phyloP scores from a whole-genome alignment of 1,140 invertebrate genomes.

The Drosophila bocqueti region DNA sequence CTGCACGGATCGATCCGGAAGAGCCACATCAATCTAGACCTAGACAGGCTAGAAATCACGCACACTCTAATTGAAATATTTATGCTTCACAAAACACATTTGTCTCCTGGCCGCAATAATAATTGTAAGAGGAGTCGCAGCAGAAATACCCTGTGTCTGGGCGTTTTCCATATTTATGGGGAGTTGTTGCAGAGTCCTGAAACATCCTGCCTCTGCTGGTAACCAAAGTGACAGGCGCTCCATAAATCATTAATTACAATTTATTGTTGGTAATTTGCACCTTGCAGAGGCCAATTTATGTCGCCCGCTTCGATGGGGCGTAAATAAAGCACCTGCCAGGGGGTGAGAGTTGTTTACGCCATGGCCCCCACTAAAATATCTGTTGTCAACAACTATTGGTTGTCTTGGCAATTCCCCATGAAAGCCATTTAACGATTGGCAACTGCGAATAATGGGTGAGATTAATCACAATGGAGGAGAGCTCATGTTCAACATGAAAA shows the following conservation, averaged over 20 bases:
- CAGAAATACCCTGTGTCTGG: conserved; percentile 13
- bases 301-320: conserved; percentile 51
- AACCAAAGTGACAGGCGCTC: conserved; percentile 16
- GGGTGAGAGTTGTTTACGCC: conserved; percentile 60
- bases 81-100: conserved; percentile 47
- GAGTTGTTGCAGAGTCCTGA: neutral
- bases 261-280: conserved; percentile 81
- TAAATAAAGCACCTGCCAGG: conserved; percentile 27
- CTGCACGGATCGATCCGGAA: neutral
- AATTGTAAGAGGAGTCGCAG: conserved; percentile 5
- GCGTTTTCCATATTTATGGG: conserved; percentile 3
- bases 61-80: conserved; percentile 71
- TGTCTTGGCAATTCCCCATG: conserved; percentile 46
- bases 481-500: conserved; percentile 1
- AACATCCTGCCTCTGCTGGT: conserved; percentile 2
- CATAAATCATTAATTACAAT: conserved; percentile 81
- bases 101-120: conserved; percentile 18
- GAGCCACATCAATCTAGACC: conserved; percentile 42
- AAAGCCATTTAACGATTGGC: conserved; percentile 12
- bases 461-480: conserved; percentile 14
- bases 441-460: conserved; percentile 15
- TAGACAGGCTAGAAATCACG: conserved; percentile 58
- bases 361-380: conserved; percentile 33
- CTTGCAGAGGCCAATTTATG: conserved; percentile 74
- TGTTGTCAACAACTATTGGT: conserved; percentile 65